These are phyloP conservation scores for Ophioninae sp. DNA, from an alignment of 2,888 invertebrate genomes.

Conservation along the genomic window DNA sequence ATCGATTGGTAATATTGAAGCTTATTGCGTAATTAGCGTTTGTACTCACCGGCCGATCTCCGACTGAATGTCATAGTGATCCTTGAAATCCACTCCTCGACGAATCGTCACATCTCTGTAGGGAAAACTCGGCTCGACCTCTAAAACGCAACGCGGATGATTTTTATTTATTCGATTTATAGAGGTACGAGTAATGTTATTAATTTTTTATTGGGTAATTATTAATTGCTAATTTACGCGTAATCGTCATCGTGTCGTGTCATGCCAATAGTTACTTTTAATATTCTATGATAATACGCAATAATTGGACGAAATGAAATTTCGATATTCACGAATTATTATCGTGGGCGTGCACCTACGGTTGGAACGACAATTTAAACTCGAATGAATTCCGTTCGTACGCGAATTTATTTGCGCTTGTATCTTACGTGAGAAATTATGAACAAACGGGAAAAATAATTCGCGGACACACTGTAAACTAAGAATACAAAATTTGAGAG, in stretches of 20 bases:
- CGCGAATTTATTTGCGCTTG: not conserved
- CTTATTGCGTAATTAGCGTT: slow-evolving; percentile 30
- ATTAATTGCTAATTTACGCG: too few relatives aligned
- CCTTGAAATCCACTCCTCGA: slow-evolving; percentile 92
- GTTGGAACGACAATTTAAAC: not conserved
- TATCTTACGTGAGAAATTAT: not conserved
- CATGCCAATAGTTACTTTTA: not conserved
- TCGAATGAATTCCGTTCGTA: not conserved
- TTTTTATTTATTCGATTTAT: not conserved
- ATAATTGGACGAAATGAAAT: not conserved
- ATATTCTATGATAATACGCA: not conserved
- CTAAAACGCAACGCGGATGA: slow-evolving; percentile 83
- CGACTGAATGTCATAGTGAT: slow-evolving; percentile 92
- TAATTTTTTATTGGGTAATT: too few relatives aligned
- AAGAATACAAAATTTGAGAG: not conserved
- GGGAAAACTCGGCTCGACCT: slow-evolving; percentile 94
- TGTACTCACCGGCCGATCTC: slow-evolving; percentile 94
- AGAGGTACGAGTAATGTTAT: not conserved
- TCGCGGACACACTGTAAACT: not conserved
- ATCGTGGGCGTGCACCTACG: not conserved
- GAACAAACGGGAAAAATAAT: not conserved
- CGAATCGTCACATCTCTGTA: slow-evolving; percentile 93
- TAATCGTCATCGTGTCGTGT: not conserved
- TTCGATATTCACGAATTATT: not conserved
- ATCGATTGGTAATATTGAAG: not conserved